Evolutionary conservation across 2,888 invertebrate genomes (phyloP), one percentile per base, ranked within the genome.

Genomic region (Diaperis boleti): DNA sequence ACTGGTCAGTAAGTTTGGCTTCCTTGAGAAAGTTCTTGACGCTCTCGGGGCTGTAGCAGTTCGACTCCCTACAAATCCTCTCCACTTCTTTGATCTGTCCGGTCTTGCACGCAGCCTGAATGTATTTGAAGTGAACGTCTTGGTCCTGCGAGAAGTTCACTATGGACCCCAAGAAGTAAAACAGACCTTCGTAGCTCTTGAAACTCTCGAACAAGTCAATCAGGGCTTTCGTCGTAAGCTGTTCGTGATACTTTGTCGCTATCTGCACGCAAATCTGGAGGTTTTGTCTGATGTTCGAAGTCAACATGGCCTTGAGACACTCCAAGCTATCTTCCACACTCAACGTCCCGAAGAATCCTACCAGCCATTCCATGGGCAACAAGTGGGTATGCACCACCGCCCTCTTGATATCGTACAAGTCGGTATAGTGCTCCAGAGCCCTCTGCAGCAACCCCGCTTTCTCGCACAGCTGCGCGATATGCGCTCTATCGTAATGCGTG

Each of bases 41-140:
- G 10, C 98, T 89, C 78, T 99, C 99, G 0, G 99, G 92, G 82
- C 95, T 98, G 83, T 99, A 99, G 82, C 98, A 98, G 83, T 98
- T 98, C 54, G 97, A 97, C 79, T 99, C 99, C 22, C 99, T 90
- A 79, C 99, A 99, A 75, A 99, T 99, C 52, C 97, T 88, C 80
- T 99, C 99, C 17, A 99, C 99, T 82, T 99, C 99, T 81, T 99
- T 99, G 78, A 99, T 98, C 82, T 99, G 99, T 1, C 98, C 98
- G 1, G 98, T 99, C 81, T 99, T 98, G 82, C 99, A 99, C 0
- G 99, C 99, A 1, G 98, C 96, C 84, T 99, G 98, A 78, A 99
- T 99, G 81, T 99, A 99, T 82, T 99, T 99, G 84, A 99, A 99
- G 80, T 99, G 99, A 15, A 99, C 99, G 83, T 99, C 99, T 3